These are phyloP conservation scores for Volucella zonaria DNA, from an alignment of 2,888 invertebrate species.

Conservation along the genomic window DNA sequence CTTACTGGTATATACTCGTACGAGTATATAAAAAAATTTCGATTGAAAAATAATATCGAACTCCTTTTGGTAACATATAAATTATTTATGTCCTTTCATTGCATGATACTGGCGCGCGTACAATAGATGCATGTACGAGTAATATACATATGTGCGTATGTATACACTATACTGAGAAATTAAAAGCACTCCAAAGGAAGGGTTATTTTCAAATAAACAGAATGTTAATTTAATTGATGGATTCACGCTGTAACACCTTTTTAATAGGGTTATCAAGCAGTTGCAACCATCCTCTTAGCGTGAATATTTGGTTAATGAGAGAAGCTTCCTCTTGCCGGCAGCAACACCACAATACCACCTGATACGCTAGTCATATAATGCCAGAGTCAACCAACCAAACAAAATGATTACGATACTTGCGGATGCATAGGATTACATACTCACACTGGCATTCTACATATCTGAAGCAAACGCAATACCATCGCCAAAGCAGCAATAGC, in stretches of 20 bases:
- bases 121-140: too few relatives aligned
- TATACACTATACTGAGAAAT: conserved; percentile 17
- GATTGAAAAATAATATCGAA: too few relatives aligned
- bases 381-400: conserved; percentile 72
- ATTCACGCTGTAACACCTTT: conserved; percentile 77
- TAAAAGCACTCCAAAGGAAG: conserved; percentile 5
- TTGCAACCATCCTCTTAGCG: conserved; percentile 61
- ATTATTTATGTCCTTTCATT: too few relatives aligned
- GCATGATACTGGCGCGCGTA: too few relatives aligned
- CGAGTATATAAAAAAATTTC: too few relatives aligned
- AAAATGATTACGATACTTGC: conserved; percentile 73
- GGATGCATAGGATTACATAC: conserved; percentile 69
- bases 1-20: too few relatives aligned
- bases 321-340: conserved; percentile 53
- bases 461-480: conserved; percentile 8
- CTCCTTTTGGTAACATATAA: too few relatives aligned
- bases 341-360: conserved; percentile 42
- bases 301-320: conserved; percentile 73
- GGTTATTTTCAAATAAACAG: conserved; percentile 45
- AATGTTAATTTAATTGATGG: conserved; percentile 76
- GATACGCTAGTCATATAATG: conserved; percentile 71
- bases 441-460: conserved; percentile 56
- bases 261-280: conserved; percentile 76
- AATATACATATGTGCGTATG: not conserved
- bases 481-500: conserved; percentile 3